phyloP scores from a whole-genome alignment of 2,888 invertebrate genomes.

The Loripinus fragilis region DNA sequence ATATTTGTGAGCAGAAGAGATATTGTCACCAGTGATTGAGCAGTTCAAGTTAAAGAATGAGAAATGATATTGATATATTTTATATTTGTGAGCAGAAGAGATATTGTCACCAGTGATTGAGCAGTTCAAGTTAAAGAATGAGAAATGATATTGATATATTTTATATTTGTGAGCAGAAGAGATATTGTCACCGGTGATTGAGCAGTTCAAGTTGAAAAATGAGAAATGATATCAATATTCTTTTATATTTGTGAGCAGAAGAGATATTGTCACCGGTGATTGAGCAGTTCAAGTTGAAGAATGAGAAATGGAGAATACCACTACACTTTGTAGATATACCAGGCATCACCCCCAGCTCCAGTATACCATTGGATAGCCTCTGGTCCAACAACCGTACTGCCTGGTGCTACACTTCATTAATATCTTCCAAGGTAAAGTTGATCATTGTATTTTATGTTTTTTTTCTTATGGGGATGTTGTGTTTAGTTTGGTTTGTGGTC shows the following conservation, averaged over 20 bases:
- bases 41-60: constrained; percentile 33
- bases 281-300: constrained; percentile 24
- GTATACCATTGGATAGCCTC: constrained; percentile 56
- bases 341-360: constrained; percentile 55
- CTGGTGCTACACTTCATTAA: constrained; percentile 70
- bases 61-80: constrained; percentile 25
- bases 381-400: constrained; percentile 67
- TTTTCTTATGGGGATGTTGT: too few relatives aligned
- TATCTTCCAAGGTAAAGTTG: constrained; percentile 58
- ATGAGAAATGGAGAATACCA: constrained; percentile 55
- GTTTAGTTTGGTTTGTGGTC: too few relatives aligned
- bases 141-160: constrained; percentile 31
- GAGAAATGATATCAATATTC: too few relatives aligned
- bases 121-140: constrained; percentile 29
- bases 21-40: constrained; percentile 24
- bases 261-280: constrained; percentile 32
- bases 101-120: constrained; percentile 24
- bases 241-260: constrained; percentile 39
- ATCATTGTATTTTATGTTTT: too few relatives aligned
- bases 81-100: constrained; percentile 46
- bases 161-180: constrained; percentile 47
- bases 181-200: constrained; percentile 21
- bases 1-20: constrained; percentile 47
- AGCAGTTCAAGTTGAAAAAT: constrained; percentile 28
- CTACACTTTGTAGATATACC: constrained; percentile 74